Conservation (phyloP, 2,888 invertebrate genomes). For the Zelleria hepariella region DNA sequence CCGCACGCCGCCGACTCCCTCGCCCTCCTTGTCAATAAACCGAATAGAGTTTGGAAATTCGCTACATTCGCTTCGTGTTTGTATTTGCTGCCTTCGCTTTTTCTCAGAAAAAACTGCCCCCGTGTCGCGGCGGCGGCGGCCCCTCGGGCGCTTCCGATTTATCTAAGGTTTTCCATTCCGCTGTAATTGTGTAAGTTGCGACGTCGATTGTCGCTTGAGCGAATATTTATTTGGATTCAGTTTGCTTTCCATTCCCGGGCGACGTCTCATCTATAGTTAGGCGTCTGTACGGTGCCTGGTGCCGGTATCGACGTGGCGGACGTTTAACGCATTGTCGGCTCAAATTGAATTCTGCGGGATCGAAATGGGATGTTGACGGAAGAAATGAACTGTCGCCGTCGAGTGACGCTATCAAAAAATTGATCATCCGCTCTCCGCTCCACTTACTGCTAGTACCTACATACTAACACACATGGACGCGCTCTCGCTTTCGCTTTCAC, state of each 20-base stretch:
- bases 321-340: slow-evolving; percentile 36
- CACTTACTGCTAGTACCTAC: not conserved
- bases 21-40: slow-evolving; percentile 55
- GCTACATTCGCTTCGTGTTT: slow-evolving; percentile 64
- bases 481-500: not conserved
- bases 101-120: slow-evolving; percentile 38
- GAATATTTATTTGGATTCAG: slow-evolving; percentile 68
- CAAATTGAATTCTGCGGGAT: slow-evolving; percentile 61
- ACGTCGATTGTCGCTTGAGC: slow-evolving; percentile 64
- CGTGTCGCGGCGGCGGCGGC: not conserved
- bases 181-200: slow-evolving; percentile 67
- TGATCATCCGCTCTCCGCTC: slow-evolving; percentile 36
- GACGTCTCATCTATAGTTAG: slow-evolving; percentile 15
- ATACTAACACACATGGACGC: not conserved
- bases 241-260: slow-evolving; percentile 48
- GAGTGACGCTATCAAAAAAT: slow-evolving; percentile 68
- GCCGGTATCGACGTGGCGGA: slow-evolving; percentile 9
- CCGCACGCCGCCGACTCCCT: slow-evolving; percentile 18
- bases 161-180: slow-evolving; percentile 67
- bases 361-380: slow-evolving; percentile 63
- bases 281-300: slow-evolving; percentile 15
- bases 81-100: slow-evolving; percentile 61
- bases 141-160: slow-evolving; percentile 54
- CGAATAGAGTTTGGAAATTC: slow-evolving; percentile 65
- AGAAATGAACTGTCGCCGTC: slow-evolving; percentile 55